phyloP scores from a whole-genome alignment of 2,888 invertebrate species.

The Drosophila lutescens region DNA sequence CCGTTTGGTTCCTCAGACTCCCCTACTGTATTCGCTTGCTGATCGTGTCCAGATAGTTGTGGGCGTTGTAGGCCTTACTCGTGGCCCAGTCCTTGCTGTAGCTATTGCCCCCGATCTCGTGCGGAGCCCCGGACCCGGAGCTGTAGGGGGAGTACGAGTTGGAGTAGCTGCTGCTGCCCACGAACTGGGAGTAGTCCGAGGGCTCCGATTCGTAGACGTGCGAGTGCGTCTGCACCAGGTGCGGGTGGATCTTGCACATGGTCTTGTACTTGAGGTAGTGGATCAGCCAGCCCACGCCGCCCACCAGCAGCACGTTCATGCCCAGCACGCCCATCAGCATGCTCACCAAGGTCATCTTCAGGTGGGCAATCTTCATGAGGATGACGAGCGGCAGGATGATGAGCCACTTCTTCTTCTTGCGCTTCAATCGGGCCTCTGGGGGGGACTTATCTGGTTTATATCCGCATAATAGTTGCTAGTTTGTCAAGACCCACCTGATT shows the following conservation, averaged over 20 bases:
- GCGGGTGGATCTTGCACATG: conserved; percentile 83
- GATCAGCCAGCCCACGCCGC: conserved; percentile 82
- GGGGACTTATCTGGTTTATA: not conserved
- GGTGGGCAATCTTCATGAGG: conserved; percentile 82
- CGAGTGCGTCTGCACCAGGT: conserved; percentile 82
- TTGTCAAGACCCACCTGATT: conserved; percentile 63
- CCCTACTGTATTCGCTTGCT: conserved; percentile 72
- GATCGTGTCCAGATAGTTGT: conserved; percentile 81
- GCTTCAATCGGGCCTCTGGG: conserved; percentile 70
- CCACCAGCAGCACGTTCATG: conserved; percentile 80
- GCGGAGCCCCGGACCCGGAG: conserved; percentile 49
- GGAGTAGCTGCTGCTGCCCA: conserved; percentile 81
- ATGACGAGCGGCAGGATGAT: conserved; percentile 82
- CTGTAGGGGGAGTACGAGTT: conserved; percentile 69
- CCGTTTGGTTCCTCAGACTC: conserved; percentile 19
- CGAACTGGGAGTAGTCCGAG: conserved; percentile 81
- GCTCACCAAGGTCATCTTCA: conserved; percentile 81
- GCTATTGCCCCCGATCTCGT: conserved; percentile 72
- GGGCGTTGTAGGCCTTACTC: conserved; percentile 81
- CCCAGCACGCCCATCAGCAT: conserved; percentile 80
- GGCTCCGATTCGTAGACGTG: conserved; percentile 83
- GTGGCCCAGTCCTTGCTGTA: conserved; percentile 82
- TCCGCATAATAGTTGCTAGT: not conserved
- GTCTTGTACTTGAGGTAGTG: conserved; percentile 83
- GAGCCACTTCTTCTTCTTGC: conserved; percentile 81